phyloP scores from a whole-genome alignment of 2,113 vertebrate species.

The Pitta sordida region DNA sequence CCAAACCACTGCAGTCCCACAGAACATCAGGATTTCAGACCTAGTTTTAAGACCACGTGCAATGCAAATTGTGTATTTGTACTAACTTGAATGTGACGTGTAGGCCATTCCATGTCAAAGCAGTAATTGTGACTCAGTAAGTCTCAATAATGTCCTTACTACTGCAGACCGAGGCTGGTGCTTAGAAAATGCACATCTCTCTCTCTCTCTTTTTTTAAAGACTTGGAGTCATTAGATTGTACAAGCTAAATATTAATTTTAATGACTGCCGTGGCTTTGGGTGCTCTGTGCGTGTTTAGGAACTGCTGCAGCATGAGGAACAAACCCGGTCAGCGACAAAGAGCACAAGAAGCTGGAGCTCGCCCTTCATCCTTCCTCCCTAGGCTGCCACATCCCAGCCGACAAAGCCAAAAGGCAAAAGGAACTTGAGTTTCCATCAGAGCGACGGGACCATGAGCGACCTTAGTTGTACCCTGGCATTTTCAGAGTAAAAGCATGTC shows the following conservation, averaged over 20 bases:
- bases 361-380: background rate
- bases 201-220: background rate
- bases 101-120: background rate
- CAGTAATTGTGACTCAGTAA: background rate
- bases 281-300: background rate
- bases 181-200: background rate
- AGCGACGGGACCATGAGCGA: accelerated
- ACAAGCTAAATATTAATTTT: background rate
- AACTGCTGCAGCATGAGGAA: background rate
- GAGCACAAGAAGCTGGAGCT: background rate
- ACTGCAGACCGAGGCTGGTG: background rate
- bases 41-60: background rate
- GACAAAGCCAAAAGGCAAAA: background rate
- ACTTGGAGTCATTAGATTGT: background rate
- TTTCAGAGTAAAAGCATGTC: background rate
- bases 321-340: background rate
- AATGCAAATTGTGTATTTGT: accelerated
- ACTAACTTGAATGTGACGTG: background rate
- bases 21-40: background rate
- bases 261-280: background rate
- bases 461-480: accelerated
- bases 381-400: background rate
- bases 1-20: background rate
- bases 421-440: background rate
- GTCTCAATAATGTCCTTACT: background rate